Evolutionary conservation across 2,113 vertebrate species (phyloP).

Genomic region (Nerophis lumbriciformis): DNA sequence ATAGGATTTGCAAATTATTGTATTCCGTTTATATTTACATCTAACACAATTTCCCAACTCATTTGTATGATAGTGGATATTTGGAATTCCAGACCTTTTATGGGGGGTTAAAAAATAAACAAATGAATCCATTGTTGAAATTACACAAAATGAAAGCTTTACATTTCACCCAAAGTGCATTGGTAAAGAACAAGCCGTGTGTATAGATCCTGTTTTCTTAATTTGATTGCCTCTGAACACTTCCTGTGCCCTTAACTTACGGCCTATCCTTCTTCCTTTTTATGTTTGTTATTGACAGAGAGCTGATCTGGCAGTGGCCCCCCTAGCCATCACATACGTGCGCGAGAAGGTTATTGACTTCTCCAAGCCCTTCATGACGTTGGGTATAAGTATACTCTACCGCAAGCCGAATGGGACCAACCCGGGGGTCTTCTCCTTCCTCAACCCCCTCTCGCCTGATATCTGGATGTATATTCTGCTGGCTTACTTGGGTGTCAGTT

Average conservation of each 20-base stretch:
- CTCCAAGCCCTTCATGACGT: slow-evolving; percentile 98
- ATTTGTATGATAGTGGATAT: too few relatives aligned
- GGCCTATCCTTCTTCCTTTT: slow-evolving; percentile 59
- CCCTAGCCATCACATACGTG: slow-evolving; percentile 94
- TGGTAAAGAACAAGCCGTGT: slow-evolving; percentile 51
- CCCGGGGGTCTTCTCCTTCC: slow-evolving; percentile 99
- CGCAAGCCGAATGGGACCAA: slow-evolving; percentile 99
- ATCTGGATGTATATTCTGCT: slow-evolving; percentile 99
- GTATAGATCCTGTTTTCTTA: slow-evolving; percentile 72
- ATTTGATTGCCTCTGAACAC: slow-evolving; percentile 72
- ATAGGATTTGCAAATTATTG: too few relatives aligned
- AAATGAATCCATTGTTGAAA: slow-evolving; percentile 5
- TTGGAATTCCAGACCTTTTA: too few relatives aligned
- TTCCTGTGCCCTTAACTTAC: slow-evolving; percentile 64
- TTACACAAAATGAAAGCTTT: slow-evolving; percentile 41
- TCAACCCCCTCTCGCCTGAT: slow-evolving; percentile 99
- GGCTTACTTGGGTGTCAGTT: slow-evolving; percentile 99
- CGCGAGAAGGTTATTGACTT: slow-evolving; percentile 99
- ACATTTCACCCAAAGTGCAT: slow-evolving; percentile 61
- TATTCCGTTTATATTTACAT: too few relatives aligned
- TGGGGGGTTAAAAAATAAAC: background rate
- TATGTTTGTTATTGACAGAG: slow-evolving; percentile 84
- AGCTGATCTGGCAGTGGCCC: slow-evolving; percentile 98
- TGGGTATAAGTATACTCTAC: slow-evolving; percentile 99
- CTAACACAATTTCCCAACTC: too few relatives aligned